Evolutionary conservation across 1,140 invertebrate species (phyloP), one percentile per base, ranked within the genome.

Genomic region (Zaprionus davidi): DNA sequence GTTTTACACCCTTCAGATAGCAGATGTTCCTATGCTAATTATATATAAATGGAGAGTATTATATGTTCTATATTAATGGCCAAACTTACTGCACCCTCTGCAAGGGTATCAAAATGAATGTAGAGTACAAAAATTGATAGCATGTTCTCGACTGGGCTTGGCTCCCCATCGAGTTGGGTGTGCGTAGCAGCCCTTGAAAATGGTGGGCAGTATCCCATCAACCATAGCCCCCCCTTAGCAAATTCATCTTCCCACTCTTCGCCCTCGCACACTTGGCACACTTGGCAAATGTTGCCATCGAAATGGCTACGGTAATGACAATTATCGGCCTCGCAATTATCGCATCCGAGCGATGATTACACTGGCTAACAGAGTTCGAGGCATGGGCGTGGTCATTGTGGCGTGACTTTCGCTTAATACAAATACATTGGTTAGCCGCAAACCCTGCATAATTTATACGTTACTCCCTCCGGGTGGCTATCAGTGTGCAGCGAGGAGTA

Each of bases 81-180:
- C 28, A 31, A 31, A 31, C 9, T 11, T 31, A 31, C 28, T 31
- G 28, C 31, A 11, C 31, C 36, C 36, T 38, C 13, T 38, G 41
- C 6, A 46, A 9, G n/a, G n/a, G 41, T 46, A 17, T 46, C 26
- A 70, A 86, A 82, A 82, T 82, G 80, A 86, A 87, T 82, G 79
- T 69, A 86, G 86, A 77, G 82, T 22, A 13, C 46, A 22, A 69
- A 87, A 86, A 87, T 86, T 87, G 83, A 86, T 82, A 80, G 83
- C 83, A 74, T 86, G 69, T 79, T 82, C 64, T 74, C 31, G 71
- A 56, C 53, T 34, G 26, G 46, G 20, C 55, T 53, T 64, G 20
- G 20, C n/a, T 31, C 41, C 28, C 31, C 5, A 55, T 46, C 24
- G 44, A 44, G 60, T 36, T 57, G 31, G 41, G 11, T 36, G 44